These are phyloP conservation scores for Bufo gargarizans DNA, from an alignment of 2,113 vertebrate genomes.

Conservation along the genomic window DNA sequence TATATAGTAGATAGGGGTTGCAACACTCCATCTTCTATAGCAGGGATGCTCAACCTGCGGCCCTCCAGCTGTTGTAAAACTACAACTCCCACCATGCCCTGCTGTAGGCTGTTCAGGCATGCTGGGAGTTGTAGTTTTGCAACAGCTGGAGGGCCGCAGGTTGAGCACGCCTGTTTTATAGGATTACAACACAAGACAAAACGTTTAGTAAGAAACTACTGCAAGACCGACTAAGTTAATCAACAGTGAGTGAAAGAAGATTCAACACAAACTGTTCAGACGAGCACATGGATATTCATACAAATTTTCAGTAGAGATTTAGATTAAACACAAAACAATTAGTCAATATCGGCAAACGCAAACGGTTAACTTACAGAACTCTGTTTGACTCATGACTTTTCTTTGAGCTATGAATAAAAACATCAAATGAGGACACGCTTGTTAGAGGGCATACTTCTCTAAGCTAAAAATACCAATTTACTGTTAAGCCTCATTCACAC, in stretches of 20 bases:
- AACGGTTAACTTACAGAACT: slow-evolving; percentile 75
- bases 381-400: slow-evolving; percentile 67
- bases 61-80: too few relatives aligned
- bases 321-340: background rate
- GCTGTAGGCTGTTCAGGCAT: too few relatives aligned
- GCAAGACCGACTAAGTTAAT: background rate
- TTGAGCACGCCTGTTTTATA: background rate
- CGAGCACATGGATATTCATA: background rate
- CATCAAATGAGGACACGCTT: slow-evolving; percentile 11
- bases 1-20: background rate
- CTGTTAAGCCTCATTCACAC: background rate
- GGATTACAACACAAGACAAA: background rate
- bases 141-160: too few relatives aligned
- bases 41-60: too few relatives aligned
- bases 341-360: slow-evolving; percentile 32
- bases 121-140: too few relatives aligned
- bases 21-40: background rate
- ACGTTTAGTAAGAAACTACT: background rate
- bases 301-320: background rate
- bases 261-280: background rate
- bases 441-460: background rate
- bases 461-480: background rate
- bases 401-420: slow-evolving; percentile 69
- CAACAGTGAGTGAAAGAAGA: background rate
- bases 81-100: too few relatives aligned